Conservation (phyloP, 2,888 invertebrate genomes). For the Ochropleura plecta region DNA sequence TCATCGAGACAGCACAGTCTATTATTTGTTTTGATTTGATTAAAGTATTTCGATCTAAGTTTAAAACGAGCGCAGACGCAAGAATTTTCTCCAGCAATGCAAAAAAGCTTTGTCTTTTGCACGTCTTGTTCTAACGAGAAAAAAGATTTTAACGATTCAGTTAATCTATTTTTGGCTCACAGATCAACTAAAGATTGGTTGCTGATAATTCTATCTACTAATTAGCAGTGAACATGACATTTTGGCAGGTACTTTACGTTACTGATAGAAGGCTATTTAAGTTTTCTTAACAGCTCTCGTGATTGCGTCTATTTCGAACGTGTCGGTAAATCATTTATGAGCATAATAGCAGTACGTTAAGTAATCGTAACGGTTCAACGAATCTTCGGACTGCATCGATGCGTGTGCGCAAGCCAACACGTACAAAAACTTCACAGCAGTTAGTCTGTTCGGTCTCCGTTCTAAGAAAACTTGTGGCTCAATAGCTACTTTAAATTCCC, state of each 20-base stretch:
- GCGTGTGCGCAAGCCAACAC: slow-evolving; percentile 19
- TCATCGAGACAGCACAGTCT: neutral
- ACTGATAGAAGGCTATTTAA: neutral
- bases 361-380: slow-evolving; percentile 54
- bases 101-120: slow-evolving; percentile 17
- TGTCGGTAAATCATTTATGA: slow-evolving; percentile 31
- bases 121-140: neutral
- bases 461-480: slow-evolving; percentile 54
- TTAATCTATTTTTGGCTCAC: neutral
- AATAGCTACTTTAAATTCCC: slow-evolving; percentile 44
- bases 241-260: slow-evolving; percentile 2
- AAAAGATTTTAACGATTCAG: neutral
- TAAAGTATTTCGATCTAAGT: neutral
- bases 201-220: slow-evolving; percentile 2
- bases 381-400: slow-evolving; percentile 34
- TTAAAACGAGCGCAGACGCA: neutral
- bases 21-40: neutral
- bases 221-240: neutral
- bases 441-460: slow-evolving; percentile 18
- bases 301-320: slow-evolving; percentile 9
- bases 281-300: slow-evolving; percentile 23
- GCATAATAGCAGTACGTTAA: slow-evolving; percentile 40
- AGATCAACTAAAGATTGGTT: neutral
- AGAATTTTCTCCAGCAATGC: neutral
- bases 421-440: slow-evolving; percentile 33